phyloP scores from a whole-genome alignment of 1,140 invertebrate species.

The Drosophila willistoni region DNA sequence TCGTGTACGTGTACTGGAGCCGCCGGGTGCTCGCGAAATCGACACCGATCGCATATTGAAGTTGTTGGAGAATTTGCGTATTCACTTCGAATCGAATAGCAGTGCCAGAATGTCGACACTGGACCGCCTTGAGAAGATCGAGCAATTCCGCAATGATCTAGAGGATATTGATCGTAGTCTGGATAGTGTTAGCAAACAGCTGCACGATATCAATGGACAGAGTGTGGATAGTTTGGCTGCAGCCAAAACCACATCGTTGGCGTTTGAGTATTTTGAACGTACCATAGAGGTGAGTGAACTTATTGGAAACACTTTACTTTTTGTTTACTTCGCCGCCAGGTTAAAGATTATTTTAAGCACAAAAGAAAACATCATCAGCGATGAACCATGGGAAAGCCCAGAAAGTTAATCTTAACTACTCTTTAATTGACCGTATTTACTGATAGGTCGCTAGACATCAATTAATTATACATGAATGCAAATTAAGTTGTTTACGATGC shows the following conservation, averaged over 20 bases:
- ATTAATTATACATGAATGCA: too few relatives aligned
- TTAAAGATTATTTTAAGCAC: too few relatives aligned
- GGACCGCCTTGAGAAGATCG: conserved; percentile 87
- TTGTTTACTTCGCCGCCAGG: too few relatives aligned
- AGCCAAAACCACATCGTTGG: conserved; percentile 88
- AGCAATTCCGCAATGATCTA: conserved; percentile 86
- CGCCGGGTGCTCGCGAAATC: conserved; percentile 86
- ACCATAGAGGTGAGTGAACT: conserved; percentile 88
- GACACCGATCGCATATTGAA: conserved; percentile 89
- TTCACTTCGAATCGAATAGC: conserved; percentile 80
- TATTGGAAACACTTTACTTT: background rate
- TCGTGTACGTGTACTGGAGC: conserved; percentile 86
- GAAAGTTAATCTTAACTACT: too few relatives aligned
- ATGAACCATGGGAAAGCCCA: too few relatives aligned
- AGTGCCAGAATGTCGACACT: conserved; percentile 87
- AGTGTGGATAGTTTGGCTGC: conserved; percentile 89
- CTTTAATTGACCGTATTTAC: too few relatives aligned
- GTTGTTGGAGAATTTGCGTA: conserved; percentile 84
- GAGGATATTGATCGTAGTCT: conserved; percentile 89
- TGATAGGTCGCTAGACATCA: too few relatives aligned
- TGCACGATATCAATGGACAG: conserved; percentile 86
- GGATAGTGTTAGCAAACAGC: conserved; percentile 87
- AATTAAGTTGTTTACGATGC: background rate
- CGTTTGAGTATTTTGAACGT: conserved; percentile 91
- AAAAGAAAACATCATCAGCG: too few relatives aligned